Base-by-base conservation (phyloP, 2,113 vertebrate genomes). In the Corapipo altera region DNA sequence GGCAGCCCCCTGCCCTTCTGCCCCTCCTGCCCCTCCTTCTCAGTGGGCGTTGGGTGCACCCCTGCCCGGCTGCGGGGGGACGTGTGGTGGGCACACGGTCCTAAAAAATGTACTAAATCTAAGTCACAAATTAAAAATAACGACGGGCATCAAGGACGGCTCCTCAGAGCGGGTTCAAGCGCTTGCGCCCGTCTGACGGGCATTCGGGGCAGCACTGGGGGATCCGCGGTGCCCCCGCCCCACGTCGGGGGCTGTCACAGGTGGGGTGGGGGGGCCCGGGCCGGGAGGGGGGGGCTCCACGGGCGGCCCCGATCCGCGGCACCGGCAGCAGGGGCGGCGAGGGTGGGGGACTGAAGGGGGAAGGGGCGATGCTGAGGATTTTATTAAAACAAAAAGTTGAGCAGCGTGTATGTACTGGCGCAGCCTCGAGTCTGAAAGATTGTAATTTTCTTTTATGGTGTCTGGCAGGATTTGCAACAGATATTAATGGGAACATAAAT, bases 401-500 rank as follows among this genome's bases (percentile, higher is more conserved):
- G 85, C 81, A 62, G 89, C 43, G 65, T 96, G 95, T 93, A 97
- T 98, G 97, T 94, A 95, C 95, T 96, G 95, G 96, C 95, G 93
- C 88, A 91, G 96, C 85, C 84, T 76, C 75, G 83, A 96, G 96
- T 71, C 85, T 96, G 96, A 97, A 97, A 98, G 96, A 97, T 91
- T 97, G 96, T 97, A 96, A 98, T 98, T 98, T 98, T 98, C 97
- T 98, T 98, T 98, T 97, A 98, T 95, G 76, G 92, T 87, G 95
- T 97, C 97, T 98, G 97, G 97, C 96, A 97, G 97, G 96, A 98
- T 98, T 98, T 97, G 97, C 97, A 97, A 97, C 95, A 96, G 97
- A 97, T 98, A 98, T 98, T 97, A 98, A 97, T 97, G 94, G 96
- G 91, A 96, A 97, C 97, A 97, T 98, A 98, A 98, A 98, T 95